These are phyloP conservation scores for Percopsis transmontana DNA, from an alignment of 2,113 vertebrate species.

Conservation along the genomic window DNA sequence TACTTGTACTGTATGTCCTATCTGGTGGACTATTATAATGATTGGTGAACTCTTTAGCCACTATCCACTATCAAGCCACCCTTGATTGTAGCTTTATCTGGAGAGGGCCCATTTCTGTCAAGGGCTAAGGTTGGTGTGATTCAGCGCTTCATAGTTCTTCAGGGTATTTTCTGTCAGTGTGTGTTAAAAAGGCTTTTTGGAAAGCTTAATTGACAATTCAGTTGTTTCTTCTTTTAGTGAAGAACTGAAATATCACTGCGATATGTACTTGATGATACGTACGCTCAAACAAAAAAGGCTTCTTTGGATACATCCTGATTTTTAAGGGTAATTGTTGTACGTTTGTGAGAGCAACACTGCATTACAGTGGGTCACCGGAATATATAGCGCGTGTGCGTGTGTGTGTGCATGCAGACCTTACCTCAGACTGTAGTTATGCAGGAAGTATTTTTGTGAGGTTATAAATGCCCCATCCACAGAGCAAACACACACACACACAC, in stretches of 20 bases:
- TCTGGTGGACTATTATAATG: neutral
- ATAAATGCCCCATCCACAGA: slow-evolving; percentile 19
- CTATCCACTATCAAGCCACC: neutral
- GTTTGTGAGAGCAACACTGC: neutral
- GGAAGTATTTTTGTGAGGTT: slow-evolving; percentile 10
- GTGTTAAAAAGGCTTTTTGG: too few species aligned
- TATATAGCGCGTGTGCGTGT: neutral
- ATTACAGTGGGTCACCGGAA: neutral
- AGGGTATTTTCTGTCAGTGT: too few species aligned
- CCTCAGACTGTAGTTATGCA: slow-evolving; percentile 37
- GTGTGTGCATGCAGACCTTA: neutral
- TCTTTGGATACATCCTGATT: neutral
- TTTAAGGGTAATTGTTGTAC: neutral
- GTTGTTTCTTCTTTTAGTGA: too few species aligned
- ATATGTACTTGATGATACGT: too few species aligned
- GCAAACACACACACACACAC: neutral
- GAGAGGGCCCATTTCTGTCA: too few species aligned
- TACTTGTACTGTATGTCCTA: neutral
- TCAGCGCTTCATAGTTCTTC: too few species aligned
- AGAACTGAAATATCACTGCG: too few species aligned
- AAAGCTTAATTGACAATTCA: too few species aligned
- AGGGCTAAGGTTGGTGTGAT: too few species aligned
- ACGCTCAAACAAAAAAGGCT: too few species aligned
- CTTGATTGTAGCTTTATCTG: too few species aligned
- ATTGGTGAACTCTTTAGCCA: neutral